Conservation (phyloP, 2,888 invertebrate genomes). For the Ectropis crepuscularia region DNA sequence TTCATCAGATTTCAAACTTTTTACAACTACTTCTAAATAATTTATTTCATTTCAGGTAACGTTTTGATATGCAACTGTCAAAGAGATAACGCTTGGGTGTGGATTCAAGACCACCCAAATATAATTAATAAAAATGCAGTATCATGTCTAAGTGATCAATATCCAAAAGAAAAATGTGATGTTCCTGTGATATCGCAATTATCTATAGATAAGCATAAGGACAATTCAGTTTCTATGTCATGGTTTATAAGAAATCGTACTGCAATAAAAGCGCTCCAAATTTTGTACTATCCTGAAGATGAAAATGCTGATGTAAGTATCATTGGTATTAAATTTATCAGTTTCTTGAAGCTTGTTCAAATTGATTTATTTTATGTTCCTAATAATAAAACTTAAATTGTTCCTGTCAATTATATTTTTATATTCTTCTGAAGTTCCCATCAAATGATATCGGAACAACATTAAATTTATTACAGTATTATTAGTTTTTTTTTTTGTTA, state of each 20-base stretch:
- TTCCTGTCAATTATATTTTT: no score
- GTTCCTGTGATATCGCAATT: conserved; percentile 92
- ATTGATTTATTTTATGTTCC: no score
- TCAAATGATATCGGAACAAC: no score
- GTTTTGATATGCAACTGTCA: conserved; percentile 95
- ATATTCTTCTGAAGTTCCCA: no score
- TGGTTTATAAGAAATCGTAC: conserved; percentile 96
- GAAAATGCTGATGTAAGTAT: conserved; percentile 61
- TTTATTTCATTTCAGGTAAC: conserved; percentile 87
- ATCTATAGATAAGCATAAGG: conserved; percentile 93
- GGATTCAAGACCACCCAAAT: conserved; percentile 93
- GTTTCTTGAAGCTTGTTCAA: no score
- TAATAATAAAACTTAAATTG: no score
- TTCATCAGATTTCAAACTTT: not conserved
- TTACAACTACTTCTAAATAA: not conserved
- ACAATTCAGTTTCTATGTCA: conserved; percentile 92
- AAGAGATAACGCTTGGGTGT: conserved; percentile 96
- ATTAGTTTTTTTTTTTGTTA: no score
- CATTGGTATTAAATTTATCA: not conserved
- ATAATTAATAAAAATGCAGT: conserved; percentile 69
- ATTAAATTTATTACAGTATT: no score
- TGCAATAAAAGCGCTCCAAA: conserved; percentile 92
- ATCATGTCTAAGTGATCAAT: conserved; percentile 71
- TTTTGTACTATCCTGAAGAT: conserved; percentile 89
- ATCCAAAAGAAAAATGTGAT: conserved; percentile 77